phyloP scores from a whole-genome alignment of 1,140 invertebrate genomes.

The Macrostomum lignano region DNA sequence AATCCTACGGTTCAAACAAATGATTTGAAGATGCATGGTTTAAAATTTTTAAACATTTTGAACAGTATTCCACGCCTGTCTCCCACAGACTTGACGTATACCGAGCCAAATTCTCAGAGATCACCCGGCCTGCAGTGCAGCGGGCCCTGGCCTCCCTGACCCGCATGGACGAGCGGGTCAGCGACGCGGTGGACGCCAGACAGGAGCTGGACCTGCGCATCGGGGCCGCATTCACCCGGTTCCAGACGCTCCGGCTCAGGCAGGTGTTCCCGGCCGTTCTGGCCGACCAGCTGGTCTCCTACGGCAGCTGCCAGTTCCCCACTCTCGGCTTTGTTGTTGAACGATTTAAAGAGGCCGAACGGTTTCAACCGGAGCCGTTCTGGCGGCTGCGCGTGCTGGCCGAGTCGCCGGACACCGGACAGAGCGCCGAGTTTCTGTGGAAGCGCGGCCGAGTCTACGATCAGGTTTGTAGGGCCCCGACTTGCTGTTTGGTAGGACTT shows the following conservation, averaged over 20 bases:
- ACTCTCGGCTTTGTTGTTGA: constrained; percentile 87
- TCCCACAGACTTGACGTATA: constrained; percentile 47
- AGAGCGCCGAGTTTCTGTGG: constrained; percentile 3
- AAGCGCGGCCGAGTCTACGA: background rate
- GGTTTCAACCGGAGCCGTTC: constrained; percentile 59
- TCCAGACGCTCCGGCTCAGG: constrained; percentile 67
- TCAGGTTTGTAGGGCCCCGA: background rate
- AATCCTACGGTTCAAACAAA: too few relatives aligned
- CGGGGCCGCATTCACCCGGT: constrained; percentile 87
- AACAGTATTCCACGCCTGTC: too few relatives aligned
- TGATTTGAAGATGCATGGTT: too few relatives aligned
- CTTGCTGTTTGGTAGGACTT: too few relatives aligned
- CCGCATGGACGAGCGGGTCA: constrained; percentile 47
- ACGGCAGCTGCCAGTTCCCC: constrained; percentile 87
- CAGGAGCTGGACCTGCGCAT: constrained; percentile 79
- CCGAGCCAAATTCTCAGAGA: constrained; percentile 84
- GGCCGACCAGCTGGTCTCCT: constrained; percentile 54
- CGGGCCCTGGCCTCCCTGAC: background rate
- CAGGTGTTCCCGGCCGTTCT: constrained; percentile 47
- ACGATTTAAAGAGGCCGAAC: constrained; percentile 58
- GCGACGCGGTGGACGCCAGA: constrained; percentile 75
- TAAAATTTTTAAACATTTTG: too few relatives aligned
- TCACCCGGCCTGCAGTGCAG: constrained; percentile 34
- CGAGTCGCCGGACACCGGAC: constrained; percentile 1
- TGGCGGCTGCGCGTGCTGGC: constrained; percentile 52